These are phyloP conservation scores for Triplophysa tibetana DNA, from an alignment of 2,113 vertebrate genomes.

Conservation along the genomic window DNA sequence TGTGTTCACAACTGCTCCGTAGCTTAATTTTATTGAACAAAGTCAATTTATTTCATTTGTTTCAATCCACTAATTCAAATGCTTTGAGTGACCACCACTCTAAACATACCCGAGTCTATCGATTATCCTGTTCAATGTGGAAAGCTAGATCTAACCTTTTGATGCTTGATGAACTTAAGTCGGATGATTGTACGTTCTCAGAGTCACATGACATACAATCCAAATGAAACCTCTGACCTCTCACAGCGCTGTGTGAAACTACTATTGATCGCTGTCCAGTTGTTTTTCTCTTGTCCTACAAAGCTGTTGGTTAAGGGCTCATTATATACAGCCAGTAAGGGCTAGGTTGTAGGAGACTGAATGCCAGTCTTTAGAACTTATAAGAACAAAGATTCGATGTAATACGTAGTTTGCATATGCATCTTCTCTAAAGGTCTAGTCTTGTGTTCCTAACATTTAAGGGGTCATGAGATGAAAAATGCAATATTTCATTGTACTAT, in stretches of 20 bases:
- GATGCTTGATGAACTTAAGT: constrained; percentile 11
- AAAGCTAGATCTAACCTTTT: constrained; percentile 27
- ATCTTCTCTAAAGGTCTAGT: background rate
- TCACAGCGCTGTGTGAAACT: background rate
- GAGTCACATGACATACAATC: constrained; percentile 15
- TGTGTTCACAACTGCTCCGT: background rate
- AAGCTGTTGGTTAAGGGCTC: constrained; percentile 20
- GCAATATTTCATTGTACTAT: too few species aligned
- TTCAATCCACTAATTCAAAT: background rate
- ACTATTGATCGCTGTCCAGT: constrained; percentile 28
- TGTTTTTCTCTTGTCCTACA: constrained; percentile 4
- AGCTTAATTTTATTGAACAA: background rate
- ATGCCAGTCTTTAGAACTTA: background rate
- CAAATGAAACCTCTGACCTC: constrained; percentile 14
- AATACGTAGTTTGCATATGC: background rate
- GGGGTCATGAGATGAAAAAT: too few species aligned
- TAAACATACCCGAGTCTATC: background rate
- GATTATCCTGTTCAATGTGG: constrained; percentile 31
- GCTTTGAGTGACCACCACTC: background rate
- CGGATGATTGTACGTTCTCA: background rate
- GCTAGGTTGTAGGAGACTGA: background rate
- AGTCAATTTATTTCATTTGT: background rate
- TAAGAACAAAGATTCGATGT: background rate
- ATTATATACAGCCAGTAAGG: background rate
- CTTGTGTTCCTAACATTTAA: background rate